A percentile compares a stretch with the other conserved stretches of the same genome.
Evolutionary conservation across 2,113 vertebrate species (phyloP).

Genomic region (Acrocephalus kingi): DNA sequence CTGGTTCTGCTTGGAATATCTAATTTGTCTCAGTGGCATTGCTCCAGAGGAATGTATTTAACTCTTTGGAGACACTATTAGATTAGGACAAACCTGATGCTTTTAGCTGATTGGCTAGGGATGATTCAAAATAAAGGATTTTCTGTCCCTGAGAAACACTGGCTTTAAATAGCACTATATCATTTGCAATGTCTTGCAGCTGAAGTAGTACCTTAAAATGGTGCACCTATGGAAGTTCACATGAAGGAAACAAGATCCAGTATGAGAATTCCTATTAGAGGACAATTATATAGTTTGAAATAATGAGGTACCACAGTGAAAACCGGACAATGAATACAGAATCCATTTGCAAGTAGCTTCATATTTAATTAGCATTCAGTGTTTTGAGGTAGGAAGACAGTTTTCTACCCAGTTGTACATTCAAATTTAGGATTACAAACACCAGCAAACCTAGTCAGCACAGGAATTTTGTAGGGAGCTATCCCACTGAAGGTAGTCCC

Average conservation of each 20-base stretch:
- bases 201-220: not conserved
- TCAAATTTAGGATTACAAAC: not conserved
- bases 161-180: not conserved
- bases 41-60: slow-evolving; percentile 24
- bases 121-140: not conserved
- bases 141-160: slow-evolving; percentile 8
- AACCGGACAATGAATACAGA: not conserved
- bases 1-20: slow-evolving; percentile 37
- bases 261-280: not conserved
- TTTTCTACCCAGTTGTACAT: not conserved
- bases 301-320: slow-evolving; percentile 23
- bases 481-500: not conserved
- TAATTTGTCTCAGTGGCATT: slow-evolving; percentile 37
- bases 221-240: not conserved
- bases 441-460: not conserved
- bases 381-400: slow-evolving; percentile 11
- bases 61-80: not conserved
- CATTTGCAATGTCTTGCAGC: not conserved
- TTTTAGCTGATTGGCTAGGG: not conserved
- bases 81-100: not conserved
- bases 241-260: not conserved
- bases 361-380: not conserved
- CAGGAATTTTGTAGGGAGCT: not conserved
- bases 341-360: not conserved
- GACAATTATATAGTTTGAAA: slow-evolving; percentile 16